Percentiles rank a stretch among this genome's conserved stretches.
phyloP scores from a whole-genome alignment of 53 echinoderm and acorn worm species.

The Hippasteria phrygiana region DNA sequence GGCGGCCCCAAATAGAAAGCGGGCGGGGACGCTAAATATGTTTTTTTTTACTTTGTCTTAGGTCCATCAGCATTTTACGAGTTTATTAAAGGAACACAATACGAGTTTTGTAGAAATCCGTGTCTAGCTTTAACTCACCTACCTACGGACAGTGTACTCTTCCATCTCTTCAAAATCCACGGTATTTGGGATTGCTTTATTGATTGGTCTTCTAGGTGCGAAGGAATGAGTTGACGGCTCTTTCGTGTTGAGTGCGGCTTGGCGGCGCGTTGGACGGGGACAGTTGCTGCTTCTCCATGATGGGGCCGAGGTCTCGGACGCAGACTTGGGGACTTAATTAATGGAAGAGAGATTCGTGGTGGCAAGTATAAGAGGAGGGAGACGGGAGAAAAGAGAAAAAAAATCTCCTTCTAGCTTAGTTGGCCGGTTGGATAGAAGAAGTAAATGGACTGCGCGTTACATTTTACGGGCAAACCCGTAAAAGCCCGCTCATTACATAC shows the following conservation, averaged over 20 bases:
- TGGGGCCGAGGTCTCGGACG: not conserved
- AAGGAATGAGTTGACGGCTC: slow-evolving; percentile 39
- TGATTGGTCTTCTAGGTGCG: slow-evolving; percentile 22
- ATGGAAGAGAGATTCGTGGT: not conserved
- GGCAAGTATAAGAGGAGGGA: not conserved
- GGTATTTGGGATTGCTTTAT: slow-evolving; percentile 38
- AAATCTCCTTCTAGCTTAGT: not conserved
- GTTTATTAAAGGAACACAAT: too few relatives aligned
- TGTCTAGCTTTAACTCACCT: not conserved
- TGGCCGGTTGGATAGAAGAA: not conserved
- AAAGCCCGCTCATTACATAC: too few relatives aligned
- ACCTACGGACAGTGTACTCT: not conserved
- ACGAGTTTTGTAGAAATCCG: not conserved
- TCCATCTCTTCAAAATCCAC: not conserved
- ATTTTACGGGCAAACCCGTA: too few relatives aligned
- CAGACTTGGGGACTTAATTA: not conserved
- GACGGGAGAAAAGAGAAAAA: not conserved
- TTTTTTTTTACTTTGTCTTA: too few relatives aligned
- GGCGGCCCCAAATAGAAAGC: too few relatives aligned
- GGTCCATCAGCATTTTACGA: too few relatives aligned
- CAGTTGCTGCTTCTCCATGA: not conserved
- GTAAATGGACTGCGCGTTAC: too few relatives aligned
- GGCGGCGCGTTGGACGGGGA: not conserved
- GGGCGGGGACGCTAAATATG: too few relatives aligned
- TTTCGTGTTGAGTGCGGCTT: not conserved